Base-by-base conservation (phyloP, 2,797 vertebrate genomes). In the Bufotes viridis region DNA sequence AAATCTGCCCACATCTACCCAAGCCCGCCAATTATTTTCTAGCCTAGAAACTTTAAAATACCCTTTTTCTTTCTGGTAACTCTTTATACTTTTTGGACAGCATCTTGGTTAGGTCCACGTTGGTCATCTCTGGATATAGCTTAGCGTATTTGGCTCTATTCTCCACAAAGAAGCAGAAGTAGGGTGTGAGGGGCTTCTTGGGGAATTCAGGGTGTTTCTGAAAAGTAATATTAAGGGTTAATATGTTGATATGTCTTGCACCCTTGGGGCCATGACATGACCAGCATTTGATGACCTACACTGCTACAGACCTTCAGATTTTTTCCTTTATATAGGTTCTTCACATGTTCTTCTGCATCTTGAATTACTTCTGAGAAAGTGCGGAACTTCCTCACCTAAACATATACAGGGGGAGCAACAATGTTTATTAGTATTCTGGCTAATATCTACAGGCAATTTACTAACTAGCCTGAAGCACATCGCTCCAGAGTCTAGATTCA, bases 91-190 rank as follows among this genome's bases (percentile, higher is more conserved):
- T n/a, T n/a, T n/a, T n/a, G n/a, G n/a, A n/a, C n/a, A n/a, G n/a
- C n/a, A n/a, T n/a, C n/a, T n/a, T n/a, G n/a, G n/a, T n/a, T n/a
- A n/a, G n/a, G n/a, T n/a, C n/a, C n/a, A n/a, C n/a, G n/a, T n/a
- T n/a, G n/a, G n/a, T n/a, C n/a, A n/a, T n/a, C n/a, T n/a, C n/a
- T n/a, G n/a, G n/a, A n/a, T n/a, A n/a, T n/a, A n/a, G n/a, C n/a
- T n/a, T n/a, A n/a, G n/a, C n/a, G n/a, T n/a, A n/a, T n/a, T n/a
- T n/a, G n/a, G n/a, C n/a, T n/a, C n/a, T n/a, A n/a, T 99, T 99
- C 92, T 99, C 98, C 97, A 98, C 98, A 92, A 99, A 99, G 94
- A 99, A 99, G 93, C 98, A 97, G 91, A 99, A 98, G 92, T 99
- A 99, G 11, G 98, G 98, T 24, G 98, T 99, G 92, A 99, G 93